A percentile compares a stretch with the other conserved stretches of the same genome.
Evolutionary conservation across 2,888 invertebrate genomes (phyloP).

Genomic region (Mantis religiosa): DNA sequence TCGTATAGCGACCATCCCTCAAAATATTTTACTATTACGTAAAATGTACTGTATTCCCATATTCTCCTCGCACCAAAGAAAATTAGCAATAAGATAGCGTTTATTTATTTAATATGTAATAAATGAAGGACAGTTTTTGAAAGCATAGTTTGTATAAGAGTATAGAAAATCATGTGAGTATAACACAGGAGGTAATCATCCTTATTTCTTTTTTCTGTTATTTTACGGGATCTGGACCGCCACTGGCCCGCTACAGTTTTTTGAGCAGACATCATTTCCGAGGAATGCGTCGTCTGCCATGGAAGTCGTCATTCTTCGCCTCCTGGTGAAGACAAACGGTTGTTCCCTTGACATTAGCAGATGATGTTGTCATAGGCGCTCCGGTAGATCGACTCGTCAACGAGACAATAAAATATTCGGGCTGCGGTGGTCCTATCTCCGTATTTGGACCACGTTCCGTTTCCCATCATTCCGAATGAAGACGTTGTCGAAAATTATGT

Average conservation of each 20-base stretch:
- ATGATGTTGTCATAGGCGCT: not conserved
- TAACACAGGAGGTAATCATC: too few relatives aligned
- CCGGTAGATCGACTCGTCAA: not conserved
- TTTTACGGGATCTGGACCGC: too few relatives aligned
- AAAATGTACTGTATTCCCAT: too few relatives aligned
- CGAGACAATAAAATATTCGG: not conserved
- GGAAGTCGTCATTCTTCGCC: constrained; percentile 1
- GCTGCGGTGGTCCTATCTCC: not conserved
- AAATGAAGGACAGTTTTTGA: too few relatives aligned
- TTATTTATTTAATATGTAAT: too few relatives aligned
- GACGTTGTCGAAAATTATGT: not conserved
- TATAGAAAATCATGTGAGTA: too few relatives aligned
- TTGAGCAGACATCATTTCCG: not conserved
- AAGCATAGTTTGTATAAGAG: too few relatives aligned
- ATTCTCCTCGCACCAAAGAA: too few relatives aligned
- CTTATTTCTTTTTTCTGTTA: too few relatives aligned
- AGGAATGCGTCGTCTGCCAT: not conserved
- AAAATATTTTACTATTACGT: too few relatives aligned
- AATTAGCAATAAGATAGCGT: too few relatives aligned
- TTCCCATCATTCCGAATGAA: not conserved
- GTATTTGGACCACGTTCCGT: not conserved
- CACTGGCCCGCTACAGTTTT: not conserved
- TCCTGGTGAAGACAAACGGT: not conserved
- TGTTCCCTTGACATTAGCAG: not conserved
- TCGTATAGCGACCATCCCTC: too few relatives aligned